These are phyloP conservation scores for Gobiocypris rarus DNA, from an alignment of 2,113 vertebrate species.

Conservation along the genomic window DNA sequence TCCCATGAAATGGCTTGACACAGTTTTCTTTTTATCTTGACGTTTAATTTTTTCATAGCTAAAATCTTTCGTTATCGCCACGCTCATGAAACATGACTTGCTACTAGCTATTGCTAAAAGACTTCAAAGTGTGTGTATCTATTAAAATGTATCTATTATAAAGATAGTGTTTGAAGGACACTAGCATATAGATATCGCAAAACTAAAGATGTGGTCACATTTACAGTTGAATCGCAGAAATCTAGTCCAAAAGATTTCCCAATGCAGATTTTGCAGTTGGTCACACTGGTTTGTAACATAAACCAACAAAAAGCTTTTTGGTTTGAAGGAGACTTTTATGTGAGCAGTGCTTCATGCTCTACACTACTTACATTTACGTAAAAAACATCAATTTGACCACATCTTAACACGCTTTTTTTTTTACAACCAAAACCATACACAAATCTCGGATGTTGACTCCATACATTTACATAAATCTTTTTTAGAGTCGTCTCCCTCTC, in stretches of 20 bases:
- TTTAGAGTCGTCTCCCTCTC: background rate
- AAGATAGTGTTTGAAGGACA: background rate
- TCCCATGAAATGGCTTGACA: conserved; percentile 3
- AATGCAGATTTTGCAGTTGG: too few species aligned
- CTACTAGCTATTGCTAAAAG: background rate
- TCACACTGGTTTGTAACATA: background rate
- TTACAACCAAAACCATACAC: background rate
- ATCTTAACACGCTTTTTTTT: background rate
- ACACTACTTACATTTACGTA: background rate
- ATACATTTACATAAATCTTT: background rate
- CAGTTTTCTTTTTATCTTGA: conserved; percentile 1
- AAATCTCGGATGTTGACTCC: background rate
- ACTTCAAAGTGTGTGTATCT: background rate
- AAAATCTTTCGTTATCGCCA: background rate
- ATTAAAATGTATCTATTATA: background rate
- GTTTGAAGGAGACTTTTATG: background rate
- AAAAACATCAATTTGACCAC: too few species aligned
- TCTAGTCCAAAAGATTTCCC: too few species aligned
- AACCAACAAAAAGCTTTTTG: background rate
- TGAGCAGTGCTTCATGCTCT: background rate
- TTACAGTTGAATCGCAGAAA: too few species aligned
- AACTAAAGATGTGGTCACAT: background rate
- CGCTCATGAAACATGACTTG: background rate
- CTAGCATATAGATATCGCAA: background rate
- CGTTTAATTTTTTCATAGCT: background rate